Evolutionary conservation across 1,140 invertebrate genomes (phyloP).

Genomic region (Drosophila guanche): DNA sequence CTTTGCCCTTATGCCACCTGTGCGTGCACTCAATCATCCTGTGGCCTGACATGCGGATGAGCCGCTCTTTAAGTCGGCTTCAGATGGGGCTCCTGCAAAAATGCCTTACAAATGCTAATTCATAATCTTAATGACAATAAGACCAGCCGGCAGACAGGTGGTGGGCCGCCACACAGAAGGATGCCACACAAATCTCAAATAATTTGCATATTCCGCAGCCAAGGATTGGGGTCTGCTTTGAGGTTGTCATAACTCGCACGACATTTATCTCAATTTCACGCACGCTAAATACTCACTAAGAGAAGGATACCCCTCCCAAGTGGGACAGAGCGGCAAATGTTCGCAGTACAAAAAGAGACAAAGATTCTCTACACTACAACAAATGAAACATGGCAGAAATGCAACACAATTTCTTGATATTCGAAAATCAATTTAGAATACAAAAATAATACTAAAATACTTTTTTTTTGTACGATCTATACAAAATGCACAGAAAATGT

Average conservation of each 20-base stretch:
- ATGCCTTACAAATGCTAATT: constrained; percentile 70
- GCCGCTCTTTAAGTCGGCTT: constrained; percentile 44
- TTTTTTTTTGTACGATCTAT: too few species aligned
- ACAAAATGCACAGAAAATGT: too few species aligned
- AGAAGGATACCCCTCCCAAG: background rate
- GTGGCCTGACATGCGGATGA: constrained; percentile 38
- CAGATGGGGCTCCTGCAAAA: constrained; percentile 49
- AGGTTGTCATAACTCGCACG: constrained; percentile 48
- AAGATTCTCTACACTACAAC: too few species aligned
- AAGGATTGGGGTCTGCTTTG: constrained; percentile 19
- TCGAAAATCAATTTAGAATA: too few species aligned
- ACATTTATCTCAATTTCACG: constrained; percentile 71
- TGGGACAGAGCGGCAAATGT: too few species aligned
- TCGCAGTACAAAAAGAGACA: too few species aligned
- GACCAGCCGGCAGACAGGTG: constrained; percentile 30
- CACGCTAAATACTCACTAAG: constrained; percentile 58
- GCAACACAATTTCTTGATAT: too few species aligned
- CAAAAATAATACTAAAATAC: too few species aligned
- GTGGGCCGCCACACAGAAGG: background rate
- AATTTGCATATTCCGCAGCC: constrained; percentile 61
- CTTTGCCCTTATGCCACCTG: background rate
- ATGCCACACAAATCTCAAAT: constrained; percentile 56
- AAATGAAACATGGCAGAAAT: too few species aligned
- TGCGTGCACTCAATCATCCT: constrained; percentile 48
- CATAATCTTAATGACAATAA: constrained; percentile 69